A percentile compares a stretch with the other conserved stretches of the same genome.
Evolutionary conservation across 2,113 vertebrate genomes (phyloP).

Genomic region (Pithys albifrons): DNA sequence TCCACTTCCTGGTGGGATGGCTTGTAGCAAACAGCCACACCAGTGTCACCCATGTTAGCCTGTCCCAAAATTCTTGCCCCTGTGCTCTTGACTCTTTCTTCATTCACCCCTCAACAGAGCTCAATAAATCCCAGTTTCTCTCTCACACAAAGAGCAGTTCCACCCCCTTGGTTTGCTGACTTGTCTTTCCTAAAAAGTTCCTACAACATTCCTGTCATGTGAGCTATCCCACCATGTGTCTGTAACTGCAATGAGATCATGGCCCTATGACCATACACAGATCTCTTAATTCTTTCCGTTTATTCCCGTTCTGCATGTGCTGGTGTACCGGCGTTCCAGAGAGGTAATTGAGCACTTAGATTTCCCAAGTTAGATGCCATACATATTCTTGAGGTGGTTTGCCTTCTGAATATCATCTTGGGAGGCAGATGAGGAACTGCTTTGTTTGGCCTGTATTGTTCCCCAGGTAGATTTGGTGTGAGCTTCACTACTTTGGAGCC

Average conservation of each 20-base stretch:
- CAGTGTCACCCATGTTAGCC: background rate
- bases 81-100: background rate
- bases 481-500: background rate
- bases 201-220: background rate
- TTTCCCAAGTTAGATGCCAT: background rate
- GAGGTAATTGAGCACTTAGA: background rate
- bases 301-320: background rate
- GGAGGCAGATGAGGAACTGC: background rate
- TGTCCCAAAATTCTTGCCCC: background rate
- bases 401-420: background rate
- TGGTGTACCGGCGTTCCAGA: background rate
- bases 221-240: background rate
- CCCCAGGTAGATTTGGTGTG: background rate
- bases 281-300: background rate
- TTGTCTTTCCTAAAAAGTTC: background rate
- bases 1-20: background rate
- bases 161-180: background rate
- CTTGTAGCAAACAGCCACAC: background rate
- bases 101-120: background rate
- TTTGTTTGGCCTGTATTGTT: background rate
- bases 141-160: background rate
- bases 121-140: rapidly evolving
- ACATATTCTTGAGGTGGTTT: background rate
- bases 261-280: background rate
- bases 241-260: background rate